Evolutionary conservation across 2,888 invertebrate genomes (phyloP).

Genomic region (Neoascia interrupta): DNA sequence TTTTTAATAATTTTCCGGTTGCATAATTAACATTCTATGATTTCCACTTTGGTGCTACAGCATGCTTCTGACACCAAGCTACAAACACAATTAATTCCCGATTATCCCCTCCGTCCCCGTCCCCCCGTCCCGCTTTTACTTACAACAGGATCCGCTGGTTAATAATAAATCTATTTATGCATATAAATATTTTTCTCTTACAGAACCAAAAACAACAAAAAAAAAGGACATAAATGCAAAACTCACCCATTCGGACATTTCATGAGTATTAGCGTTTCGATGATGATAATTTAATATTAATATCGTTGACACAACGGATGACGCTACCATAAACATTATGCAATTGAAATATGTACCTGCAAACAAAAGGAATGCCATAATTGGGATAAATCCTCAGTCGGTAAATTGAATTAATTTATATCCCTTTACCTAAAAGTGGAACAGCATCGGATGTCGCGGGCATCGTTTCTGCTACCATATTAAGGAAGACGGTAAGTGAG

Average conservation of each 20-base stretch:
- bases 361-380: conserved; percentile 65
- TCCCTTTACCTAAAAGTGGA: conserved; percentile 87
- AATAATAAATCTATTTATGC: conserved; percentile 58
- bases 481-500: conserved; percentile 98
- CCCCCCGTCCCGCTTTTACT: background rate
- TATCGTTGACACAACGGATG: conserved; percentile 98
- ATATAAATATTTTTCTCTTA: no score
- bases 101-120: background rate
- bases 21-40: conserved; percentile 45
- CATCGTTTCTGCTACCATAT: conserved; percentile 99
- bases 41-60: conserved; percentile 11
- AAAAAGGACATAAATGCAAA: conserved; percentile 25
- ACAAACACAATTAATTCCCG: conserved; percentile 45
- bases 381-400: background rate
- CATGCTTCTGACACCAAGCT: conserved; percentile 30
- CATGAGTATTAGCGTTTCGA: conserved; percentile 97
- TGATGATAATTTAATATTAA: conserved; percentile 99
- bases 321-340: conserved; percentile 99
- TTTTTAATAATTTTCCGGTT: conserved; percentile 59
- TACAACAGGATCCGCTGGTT: background rate
- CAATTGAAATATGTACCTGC: conserved; percentile 98
- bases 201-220: conserved; percentile 1
- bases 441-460: conserved; percentile 97
- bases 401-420: background rate
- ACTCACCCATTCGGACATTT: conserved; percentile 98